Evolutionary conservation across 1,140 invertebrate species (phyloP).

Genomic region (Hycleus cichorii): DNA sequence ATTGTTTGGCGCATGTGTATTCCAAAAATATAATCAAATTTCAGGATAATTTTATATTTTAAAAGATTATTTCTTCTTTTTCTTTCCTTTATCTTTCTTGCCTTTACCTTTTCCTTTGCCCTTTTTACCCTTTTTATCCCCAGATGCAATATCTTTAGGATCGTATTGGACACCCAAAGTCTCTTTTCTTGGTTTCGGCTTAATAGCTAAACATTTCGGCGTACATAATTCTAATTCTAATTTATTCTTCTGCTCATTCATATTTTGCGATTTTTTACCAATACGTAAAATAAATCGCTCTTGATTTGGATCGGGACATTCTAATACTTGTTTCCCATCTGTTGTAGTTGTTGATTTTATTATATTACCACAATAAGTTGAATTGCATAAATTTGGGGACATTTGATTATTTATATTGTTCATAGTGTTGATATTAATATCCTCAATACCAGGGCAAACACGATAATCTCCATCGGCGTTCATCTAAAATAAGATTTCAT

Average conservation of each 20-base stretch:
- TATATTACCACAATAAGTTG: constrained; percentile 9
- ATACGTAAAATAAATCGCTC: constrained; percentile 39
- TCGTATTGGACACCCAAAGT: constrained; percentile 39
- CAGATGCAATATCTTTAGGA: constrained; percentile 17
- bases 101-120: constrained; percentile 20
- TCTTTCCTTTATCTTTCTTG: constrained; percentile 14
- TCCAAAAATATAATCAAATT: too few relatives aligned
- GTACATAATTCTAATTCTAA: constrained; percentile 41
- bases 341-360: constrained; percentile 29
- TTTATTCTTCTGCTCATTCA: constrained; percentile 38
- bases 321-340: constrained; percentile 34
- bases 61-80: constrained; percentile 6
- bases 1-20: too few relatives aligned
- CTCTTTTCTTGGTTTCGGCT: constrained; percentile 35
- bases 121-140: constrained; percentile 19
- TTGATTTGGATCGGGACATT: constrained; percentile 39
- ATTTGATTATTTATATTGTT: too few relatives aligned
- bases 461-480: too few relatives aligned
- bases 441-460: too few relatives aligned
- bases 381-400: not conserved
- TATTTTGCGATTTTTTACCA: constrained; percentile 35
- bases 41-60: too few relatives aligned
- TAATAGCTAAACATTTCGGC: constrained; percentile 37
- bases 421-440: too few relatives aligned
- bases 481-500: too few relatives aligned